Conservation (phyloP, 2,888 invertebrate genomes). For the Leptinotarsa juncta region DNA sequence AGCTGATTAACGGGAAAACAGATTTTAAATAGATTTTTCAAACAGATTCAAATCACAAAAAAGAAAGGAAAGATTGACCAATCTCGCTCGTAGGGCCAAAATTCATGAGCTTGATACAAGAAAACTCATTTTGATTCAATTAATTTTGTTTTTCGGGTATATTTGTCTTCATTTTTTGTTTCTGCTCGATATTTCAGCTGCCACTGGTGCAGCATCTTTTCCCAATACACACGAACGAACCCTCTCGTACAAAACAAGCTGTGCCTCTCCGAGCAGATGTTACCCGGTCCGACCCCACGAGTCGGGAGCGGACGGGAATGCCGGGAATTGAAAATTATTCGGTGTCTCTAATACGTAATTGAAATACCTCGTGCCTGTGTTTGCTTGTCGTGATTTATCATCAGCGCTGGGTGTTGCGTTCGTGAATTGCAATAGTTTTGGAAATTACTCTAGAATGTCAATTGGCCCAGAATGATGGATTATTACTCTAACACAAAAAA, state of each 20-base stretch:
- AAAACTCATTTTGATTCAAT: too few relatives aligned
- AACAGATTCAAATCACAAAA: too few relatives aligned
- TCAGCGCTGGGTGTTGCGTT: background rate
- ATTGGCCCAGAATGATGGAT: background rate
- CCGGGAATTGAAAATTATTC: constrained; percentile 59
- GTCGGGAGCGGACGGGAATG: constrained; percentile 51
- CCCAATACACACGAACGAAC: constrained; percentile 39
- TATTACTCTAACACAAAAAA: too few relatives aligned
- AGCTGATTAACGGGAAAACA: too few relatives aligned
- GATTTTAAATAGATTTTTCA: too few relatives aligned
- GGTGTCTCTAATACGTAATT: constrained; percentile 58
- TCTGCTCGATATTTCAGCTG: constrained; percentile 29
- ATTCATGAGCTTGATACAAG: too few relatives aligned
- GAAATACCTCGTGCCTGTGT: constrained; percentile 60
- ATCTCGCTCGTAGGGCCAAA: too few relatives aligned
- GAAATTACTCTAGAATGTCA: background rate
- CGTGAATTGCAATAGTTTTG: background rate
- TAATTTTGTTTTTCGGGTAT: too few relatives aligned
- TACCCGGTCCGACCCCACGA: constrained; percentile 50
- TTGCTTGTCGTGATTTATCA: constrained; percentile 55
- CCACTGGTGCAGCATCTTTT: constrained; percentile 40
- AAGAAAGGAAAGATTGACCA: too few relatives aligned
- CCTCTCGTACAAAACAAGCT: constrained; percentile 47
- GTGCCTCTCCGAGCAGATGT: constrained; percentile 58
- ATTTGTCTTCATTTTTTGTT: background rate